Percentiles rank a stretch among this genome's conserved stretches.
Conservation (phyloP, 37 sponge, comb jelly and placozoan genomes). For the Agelas oroides region DNA sequence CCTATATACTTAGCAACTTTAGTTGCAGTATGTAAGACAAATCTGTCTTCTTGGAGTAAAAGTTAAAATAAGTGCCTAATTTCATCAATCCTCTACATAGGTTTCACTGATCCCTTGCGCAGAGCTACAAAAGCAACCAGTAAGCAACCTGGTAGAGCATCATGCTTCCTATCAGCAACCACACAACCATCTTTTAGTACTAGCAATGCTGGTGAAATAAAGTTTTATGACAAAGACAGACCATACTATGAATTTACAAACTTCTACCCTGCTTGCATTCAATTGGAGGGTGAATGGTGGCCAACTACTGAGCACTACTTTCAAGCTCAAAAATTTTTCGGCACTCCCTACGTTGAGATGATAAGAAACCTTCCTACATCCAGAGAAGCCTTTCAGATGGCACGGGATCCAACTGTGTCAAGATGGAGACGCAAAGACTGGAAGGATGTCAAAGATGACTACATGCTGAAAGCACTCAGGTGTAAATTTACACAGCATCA, state of each 20-base stretch:
- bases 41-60: too few relatives aligned
- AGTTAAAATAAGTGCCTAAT: too few relatives aligned
- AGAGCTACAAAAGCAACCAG: not conserved
- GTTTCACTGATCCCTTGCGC: too few relatives aligned
- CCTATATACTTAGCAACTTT: too few relatives aligned
- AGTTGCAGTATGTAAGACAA: too few relatives aligned
- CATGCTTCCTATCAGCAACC: not conserved
- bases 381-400: slow-evolving; percentile 70
- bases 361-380: slow-evolving; percentile 34
- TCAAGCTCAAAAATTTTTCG: slow-evolving; percentile 87
- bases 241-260: slow-evolving; percentile 86
- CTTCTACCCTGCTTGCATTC: slow-evolving; percentile 53
- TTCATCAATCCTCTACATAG: too few relatives aligned
- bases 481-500: slow-evolving; percentile 69
- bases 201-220: slow-evolving; percentile 12
- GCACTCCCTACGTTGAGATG: slow-evolving; percentile 70
- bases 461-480: slow-evolving; percentile 68
- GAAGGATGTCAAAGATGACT: slow-evolving; percentile 64
- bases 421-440: slow-evolving; percentile 75
- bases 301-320: slow-evolving; percentile 86
- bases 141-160: not conserved
- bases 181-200: not conserved
- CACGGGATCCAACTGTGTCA: slow-evolving; percentile 34
- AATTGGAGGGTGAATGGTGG: slow-evolving; percentile 60
- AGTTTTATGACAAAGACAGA: slow-evolving; percentile 59